Percentiles rank a stretch among this genome's conserved stretches.
Conservation (phyloP, 2,797 vertebrate genomes). For the Pseudochirops cupreus region DNA sequence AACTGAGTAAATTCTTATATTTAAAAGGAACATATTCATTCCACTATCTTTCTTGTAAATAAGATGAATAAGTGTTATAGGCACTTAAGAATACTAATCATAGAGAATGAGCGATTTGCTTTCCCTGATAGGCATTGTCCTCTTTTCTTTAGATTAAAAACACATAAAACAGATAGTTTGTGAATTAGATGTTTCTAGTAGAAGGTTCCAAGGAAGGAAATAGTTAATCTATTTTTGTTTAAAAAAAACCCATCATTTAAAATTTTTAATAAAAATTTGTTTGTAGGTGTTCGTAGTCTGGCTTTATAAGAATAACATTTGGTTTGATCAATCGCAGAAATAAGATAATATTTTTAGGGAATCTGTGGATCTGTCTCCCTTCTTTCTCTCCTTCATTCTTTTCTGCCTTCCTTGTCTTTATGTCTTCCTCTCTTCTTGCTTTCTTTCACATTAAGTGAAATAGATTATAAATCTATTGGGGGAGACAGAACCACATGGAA, state of each 20-base stretch:
- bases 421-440: neutral
- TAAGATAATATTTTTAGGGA: neutral
- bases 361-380: neutral
- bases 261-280: neutral
- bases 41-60: neutral
- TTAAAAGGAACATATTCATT: slow-evolving; percentile 12
- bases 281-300: neutral
- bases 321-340: neutral
- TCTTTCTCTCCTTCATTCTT: neutral
- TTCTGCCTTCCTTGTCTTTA: neutral
- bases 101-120: slow-evolving; percentile 32
- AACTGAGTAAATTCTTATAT: slow-evolving; percentile 11
- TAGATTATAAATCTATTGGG: no score
- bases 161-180: neutral
- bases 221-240: neutral
- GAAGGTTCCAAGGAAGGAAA: neutral
- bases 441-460: neutral
- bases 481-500: neutral
- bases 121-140: neutral
- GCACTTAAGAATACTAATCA: neutral
- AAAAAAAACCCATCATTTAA: neutral
- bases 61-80: slow-evolving; percentile 11
- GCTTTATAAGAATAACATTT: neutral
- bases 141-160: neutral
- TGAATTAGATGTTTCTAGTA: neutral